phyloP scores from a whole-genome alignment of 2,888 invertebrate genomes.

The Isotomurus palustris region DNA sequence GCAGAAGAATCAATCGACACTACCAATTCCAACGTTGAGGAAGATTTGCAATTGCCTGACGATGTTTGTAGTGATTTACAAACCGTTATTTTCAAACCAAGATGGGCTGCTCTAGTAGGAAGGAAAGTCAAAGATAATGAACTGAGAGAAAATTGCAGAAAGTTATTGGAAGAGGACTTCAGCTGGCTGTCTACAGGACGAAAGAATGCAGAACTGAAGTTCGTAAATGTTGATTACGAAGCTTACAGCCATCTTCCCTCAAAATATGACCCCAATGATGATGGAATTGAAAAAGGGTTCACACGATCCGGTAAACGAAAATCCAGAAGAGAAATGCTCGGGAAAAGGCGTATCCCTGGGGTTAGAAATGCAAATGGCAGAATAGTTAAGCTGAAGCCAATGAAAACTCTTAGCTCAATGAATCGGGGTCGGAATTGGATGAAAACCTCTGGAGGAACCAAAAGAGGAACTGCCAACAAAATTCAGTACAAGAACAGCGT shows the following conservation, averaged over 20 bases:
- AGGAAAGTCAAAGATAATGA: slow-evolving; percentile 16
- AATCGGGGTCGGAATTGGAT: background rate
- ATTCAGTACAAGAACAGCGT: too few relatives aligned
- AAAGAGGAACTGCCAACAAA: too few relatives aligned
- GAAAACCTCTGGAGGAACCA: too few relatives aligned
- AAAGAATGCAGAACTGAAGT: slow-evolving; percentile 29
- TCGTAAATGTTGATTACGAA: slow-evolving; percentile 29
- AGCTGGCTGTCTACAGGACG: slow-evolving; percentile 22
- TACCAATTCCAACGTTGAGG: background rate
- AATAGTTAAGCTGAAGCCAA: background rate
- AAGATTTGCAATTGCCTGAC: slow-evolving; percentile 7
- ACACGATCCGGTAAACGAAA: slow-evolving; percentile 13
- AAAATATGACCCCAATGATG: slow-evolving; percentile 29
- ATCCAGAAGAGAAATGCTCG: background rate
- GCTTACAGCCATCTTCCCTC: slow-evolving; percentile 28
- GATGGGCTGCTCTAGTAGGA: slow-evolving; percentile 27
- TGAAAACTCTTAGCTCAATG: background rate
- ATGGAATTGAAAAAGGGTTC: slow-evolving; percentile 36
- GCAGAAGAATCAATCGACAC: background rate
- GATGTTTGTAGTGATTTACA: slow-evolving; percentile 23
- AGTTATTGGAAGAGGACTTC: slow-evolving; percentile 23
- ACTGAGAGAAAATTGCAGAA: slow-evolving; percentile 16
- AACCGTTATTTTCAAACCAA: slow-evolving; percentile 25
- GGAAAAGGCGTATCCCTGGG: background rate
- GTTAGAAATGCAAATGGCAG: background rate